A percentile compares a stretch with the other conserved stretches of the same genome.
phyloP scores from a whole-genome alignment of 2,888 invertebrate species.

The Caenorhabditis zanzibari region DNA sequence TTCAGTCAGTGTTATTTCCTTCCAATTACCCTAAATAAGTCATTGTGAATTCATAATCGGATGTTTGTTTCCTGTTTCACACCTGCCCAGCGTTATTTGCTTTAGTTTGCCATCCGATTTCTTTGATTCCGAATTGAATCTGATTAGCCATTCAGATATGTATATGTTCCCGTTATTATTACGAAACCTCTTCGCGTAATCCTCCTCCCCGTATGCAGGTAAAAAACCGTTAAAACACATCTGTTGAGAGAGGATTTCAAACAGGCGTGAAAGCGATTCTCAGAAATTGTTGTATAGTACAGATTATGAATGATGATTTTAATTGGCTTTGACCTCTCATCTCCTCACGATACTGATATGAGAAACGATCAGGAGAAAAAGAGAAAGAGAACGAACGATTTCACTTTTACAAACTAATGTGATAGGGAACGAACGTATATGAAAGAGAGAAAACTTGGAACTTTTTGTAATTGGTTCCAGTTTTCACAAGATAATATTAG shows the following conservation, averaged over 20 bases:
- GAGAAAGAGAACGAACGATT: slow-evolving; percentile 23
- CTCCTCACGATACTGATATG: slow-evolving; percentile 47
- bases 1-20: slow-evolving; percentile 12
- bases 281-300: background rate
- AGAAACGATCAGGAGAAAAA: slow-evolving; percentile 12
- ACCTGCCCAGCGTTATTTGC: slow-evolving; percentile 51
- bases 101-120: slow-evolving; percentile 36
- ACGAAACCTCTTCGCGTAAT: slow-evolving; percentile 37
- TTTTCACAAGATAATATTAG: slow-evolving; percentile 23
- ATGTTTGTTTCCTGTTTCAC: slow-evolving; percentile 56
- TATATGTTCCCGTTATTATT: slow-evolving; percentile 3
- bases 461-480: slow-evolving; percentile 58
- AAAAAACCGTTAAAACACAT: slow-evolving; percentile 26
- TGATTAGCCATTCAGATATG: slow-evolving; percentile 40
- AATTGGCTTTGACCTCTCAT: slow-evolving; percentile 52
- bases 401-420: slow-evolving; percentile 59
- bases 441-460: slow-evolving; percentile 11
- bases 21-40: slow-evolving; percentile 41
- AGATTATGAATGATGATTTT: slow-evolving; percentile 40
- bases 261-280: slow-evolving; percentile 28
- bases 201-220: slow-evolving; percentile 3
- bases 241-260: background rate
- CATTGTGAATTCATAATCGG: slow-evolving; percentile 41
- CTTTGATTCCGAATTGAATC: slow-evolving; percentile 37
- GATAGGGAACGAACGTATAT: slow-evolving; percentile 42